Evolutionary conservation across 2,113 vertebrate genomes (phyloP), one percentile per base, ranked within the genome.

Genomic region (Willisornis vidua): DNA sequence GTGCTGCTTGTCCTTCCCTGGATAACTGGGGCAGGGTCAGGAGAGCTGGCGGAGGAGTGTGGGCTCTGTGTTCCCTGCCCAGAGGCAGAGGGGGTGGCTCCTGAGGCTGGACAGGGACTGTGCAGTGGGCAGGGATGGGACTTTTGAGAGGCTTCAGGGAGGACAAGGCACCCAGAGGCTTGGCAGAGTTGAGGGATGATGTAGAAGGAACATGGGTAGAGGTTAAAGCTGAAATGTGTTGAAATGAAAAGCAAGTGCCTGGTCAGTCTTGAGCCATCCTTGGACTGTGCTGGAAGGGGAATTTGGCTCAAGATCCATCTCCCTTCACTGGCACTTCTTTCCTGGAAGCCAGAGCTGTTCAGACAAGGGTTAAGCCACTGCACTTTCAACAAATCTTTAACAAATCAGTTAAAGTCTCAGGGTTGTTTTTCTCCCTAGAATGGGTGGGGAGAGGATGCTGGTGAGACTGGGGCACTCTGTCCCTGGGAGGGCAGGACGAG

Each of bases 401-500:
- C 26, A 10, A 26, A 33, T 43, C 20, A 0, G 6, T 71, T 48
- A 31, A 35, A 68, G 28, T 31, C 73, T 52, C 29, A 1, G 22
- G 33, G 25, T 20, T 46, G 51, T 6, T 11, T 8, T 20, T 18
- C 37, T 41, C 31, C 76, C 65, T 43, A 43, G 39, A 5, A 9
- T 3, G 29, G 39, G 35, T 67, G 19, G n/a, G 5, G 57, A 43
- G 19, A 48, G 46, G 86, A 9, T 9, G 66, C 62, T 26, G 63
- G 6, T 0, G 48, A 41, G 39, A 5, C 1, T 2, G 24, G 48
- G 37, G 39, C 14, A 1, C 1, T 1, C 24, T 51, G 49, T 16
- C 65, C 35, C 45, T 3, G 37, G 31, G 51, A 25, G 55, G 52
- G 39, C 59, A 23, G 78, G 55, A 12, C 0, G 4, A 54, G 43